A percentile compares a stretch with the other conserved stretches of the same genome.
These are phyloP conservation scores for Pollenia labialis DNA, from an alignment of 2,888 invertebrate species.

Conservation along the genomic window DNA sequence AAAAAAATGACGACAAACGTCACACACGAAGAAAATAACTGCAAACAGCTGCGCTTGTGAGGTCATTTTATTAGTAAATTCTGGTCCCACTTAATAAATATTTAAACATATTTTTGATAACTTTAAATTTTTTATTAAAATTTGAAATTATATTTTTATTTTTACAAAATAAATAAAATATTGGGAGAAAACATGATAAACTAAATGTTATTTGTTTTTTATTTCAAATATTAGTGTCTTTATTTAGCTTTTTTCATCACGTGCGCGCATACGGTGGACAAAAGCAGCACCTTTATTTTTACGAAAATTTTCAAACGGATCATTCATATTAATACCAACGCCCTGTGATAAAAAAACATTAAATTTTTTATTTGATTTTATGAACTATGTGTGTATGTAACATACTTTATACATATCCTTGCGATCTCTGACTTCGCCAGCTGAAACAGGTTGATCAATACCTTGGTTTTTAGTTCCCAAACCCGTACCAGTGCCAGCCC, in stretches of 20 bases:
- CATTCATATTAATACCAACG: constrained; percentile 95
- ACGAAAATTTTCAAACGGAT: constrained; percentile 98
- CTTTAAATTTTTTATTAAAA: constrained; percentile 37
- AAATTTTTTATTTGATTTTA: background rate
- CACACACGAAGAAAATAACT: too few relatives aligned
- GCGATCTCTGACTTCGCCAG: constrained; percentile 94
- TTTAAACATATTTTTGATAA: constrained; percentile 8
- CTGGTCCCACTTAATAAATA: too few relatives aligned
- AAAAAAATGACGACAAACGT: too few relatives aligned
- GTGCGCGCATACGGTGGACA: constrained; percentile 96
- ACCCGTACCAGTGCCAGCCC: constrained; percentile 95
- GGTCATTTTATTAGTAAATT: too few relatives aligned
- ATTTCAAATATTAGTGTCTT: constrained; percentile 38
- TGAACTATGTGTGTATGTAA: background rate
- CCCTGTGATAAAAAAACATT: constrained; percentile 85
- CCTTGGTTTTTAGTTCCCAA: constrained; percentile 98
- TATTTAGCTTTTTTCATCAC: constrained; percentile 87
- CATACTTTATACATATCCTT: constrained; percentile 94
- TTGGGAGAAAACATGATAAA: constrained; percentile 28
- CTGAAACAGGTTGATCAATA: constrained; percentile 96
- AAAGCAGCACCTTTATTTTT: constrained; percentile 98
- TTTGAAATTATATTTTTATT: constrained; percentile 56
- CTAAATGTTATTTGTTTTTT: constrained; percentile 34
- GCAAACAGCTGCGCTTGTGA: too few relatives aligned
- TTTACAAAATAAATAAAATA: constrained; percentile 60